Evolutionary conservation across 2,888 invertebrate species (phyloP).

Genomic region (Epinotia brunnichana): DNA sequence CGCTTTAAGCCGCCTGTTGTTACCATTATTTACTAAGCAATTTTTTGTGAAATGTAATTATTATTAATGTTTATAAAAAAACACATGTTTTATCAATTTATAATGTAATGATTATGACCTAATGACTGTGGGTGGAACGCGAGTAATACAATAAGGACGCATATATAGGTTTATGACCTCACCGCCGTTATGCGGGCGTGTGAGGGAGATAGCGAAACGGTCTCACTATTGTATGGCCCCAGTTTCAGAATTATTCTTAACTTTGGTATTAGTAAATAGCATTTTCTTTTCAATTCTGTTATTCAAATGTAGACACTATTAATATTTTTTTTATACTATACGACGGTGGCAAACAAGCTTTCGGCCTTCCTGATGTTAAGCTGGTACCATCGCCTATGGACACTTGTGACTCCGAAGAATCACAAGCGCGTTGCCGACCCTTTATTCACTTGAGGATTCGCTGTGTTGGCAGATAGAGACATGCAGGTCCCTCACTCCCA

Average conservation of each 20-base stretch:
- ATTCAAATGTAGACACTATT: neutral
- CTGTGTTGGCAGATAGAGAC: too few relatives aligned
- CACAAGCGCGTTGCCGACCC: too few relatives aligned
- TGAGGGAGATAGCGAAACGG: constrained; percentile 1
- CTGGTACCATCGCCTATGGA: too few relatives aligned
- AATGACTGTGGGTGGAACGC: neutral
- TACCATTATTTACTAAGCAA: too few relatives aligned
- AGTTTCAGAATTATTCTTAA: neutral
- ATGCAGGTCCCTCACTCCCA: too few relatives aligned
- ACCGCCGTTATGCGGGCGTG: constrained; percentile 15
- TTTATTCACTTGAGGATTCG: too few relatives aligned
- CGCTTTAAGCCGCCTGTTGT: too few relatives aligned
- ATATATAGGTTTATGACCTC: constrained; percentile 3
- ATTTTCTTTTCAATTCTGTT: neutral
- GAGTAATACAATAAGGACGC: neutral
- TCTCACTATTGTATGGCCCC: neutral
- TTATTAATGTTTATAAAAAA: neutral
- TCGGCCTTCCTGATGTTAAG: too few relatives aligned
- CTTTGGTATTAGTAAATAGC: neutral
- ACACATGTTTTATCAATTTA: neutral
- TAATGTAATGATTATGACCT: neutral
- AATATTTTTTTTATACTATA: too few relatives aligned
- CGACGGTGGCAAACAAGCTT: too few relatives aligned
- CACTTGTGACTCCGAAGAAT: too few relatives aligned
- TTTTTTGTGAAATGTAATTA: too few relatives aligned